Evolutionary conservation across 37 sponge, comb jelly and placozoan species (phyloP), one percentile per base, ranked within the genome.

Genomic region (Axinella damicornis): DNA sequence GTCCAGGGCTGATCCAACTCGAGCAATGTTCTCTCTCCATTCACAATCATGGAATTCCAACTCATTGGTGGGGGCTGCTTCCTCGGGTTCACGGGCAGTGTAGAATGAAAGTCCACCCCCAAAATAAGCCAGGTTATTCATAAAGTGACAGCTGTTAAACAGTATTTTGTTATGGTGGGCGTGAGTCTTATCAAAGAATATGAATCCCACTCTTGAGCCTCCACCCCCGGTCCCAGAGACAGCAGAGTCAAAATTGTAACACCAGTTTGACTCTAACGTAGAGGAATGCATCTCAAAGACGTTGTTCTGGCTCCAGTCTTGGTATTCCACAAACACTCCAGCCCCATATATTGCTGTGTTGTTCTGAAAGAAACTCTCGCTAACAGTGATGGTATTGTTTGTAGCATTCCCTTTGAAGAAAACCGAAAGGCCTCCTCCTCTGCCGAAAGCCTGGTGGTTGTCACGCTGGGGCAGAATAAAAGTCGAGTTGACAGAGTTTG

Each of bases 341-440:
- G 75, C 94, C 34, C 94, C 94, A 76, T 78, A 89, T 36, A 88
- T 11, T 20, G 94, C 94, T 40, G 25, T 59, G 54, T 93, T 93
- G 57, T 64, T n/a, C 30, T 58, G 53, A 36, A 93, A 86, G 24
- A 21, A 73, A 56, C 90, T 77, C 28, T 86, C 59, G 5, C 36
- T 46, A 17, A 93, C 58, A 12, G 20, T 22, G 22, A 93, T 24
- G 2, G 54, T 86, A 66, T 89, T 89, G 55, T 77, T 57, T 21
- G 2, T 24, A 31, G 94, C 86, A 37, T 78, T 74, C 19, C 83
- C 83, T 46, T 89, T 90, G 57, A 94, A 79, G 54, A 83, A 82
- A 5, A 94, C 32, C 5, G 87, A 87, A 2, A 94, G 31, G 0
- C 94, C 94, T 9, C 91, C 94, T 34, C 94, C 94, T 69, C 91